Evolutionary conservation across 2,113 vertebrate genomes (phyloP), one percentile per base, ranked within the genome.

Genomic region (Emydura subglobosa): DNA sequence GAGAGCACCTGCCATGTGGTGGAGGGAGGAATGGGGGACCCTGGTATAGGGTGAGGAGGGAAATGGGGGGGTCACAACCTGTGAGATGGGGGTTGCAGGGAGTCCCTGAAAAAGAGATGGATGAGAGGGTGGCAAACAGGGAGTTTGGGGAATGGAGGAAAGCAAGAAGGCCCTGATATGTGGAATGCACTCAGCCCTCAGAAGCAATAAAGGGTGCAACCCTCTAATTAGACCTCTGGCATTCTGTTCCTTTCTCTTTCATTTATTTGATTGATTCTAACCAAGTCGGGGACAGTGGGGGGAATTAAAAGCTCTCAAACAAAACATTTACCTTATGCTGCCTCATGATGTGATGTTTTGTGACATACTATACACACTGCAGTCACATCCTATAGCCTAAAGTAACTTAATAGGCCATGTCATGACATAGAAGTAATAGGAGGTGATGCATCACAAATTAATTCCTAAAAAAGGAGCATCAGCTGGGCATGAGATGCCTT

Each of bases 391-490:
- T 87, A n/a, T 79, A 79, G 86, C 82, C 88, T 92, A 90, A 97
- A 97, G 95, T 89, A 96, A 84, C 90, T 93, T 92, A 92, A 92
- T 88, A 87, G 79, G 94, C 59, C 86, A 96, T 85, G 82, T 72
- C 89, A 89, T 91, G 82, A 93, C 90, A 95, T 96, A 14, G 61
- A 97, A 96, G 96, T 95, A 95, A 93, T 91, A 96, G 34, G 79
- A 96, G 95, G 92, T 85, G 42, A 94, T 91, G 90, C 94, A 94
- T 88, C 87, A 92, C 81, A 95, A 95, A 97, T 92, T 94, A 93
- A 96, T 95, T 94, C 17, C 21, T 94, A 79, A 93, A 93, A 94
- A 91, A 87, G 90, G 49, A 84, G 78, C 7, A 92, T 92, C 87
- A 94, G 54, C 81, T 96, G 89, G 57, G 76, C 92, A 34, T 78